Evolutionary conservation across 2,888 invertebrate species (phyloP), one percentile per base, ranked within the genome.

Genomic region (Eulithis prunata): DNA sequence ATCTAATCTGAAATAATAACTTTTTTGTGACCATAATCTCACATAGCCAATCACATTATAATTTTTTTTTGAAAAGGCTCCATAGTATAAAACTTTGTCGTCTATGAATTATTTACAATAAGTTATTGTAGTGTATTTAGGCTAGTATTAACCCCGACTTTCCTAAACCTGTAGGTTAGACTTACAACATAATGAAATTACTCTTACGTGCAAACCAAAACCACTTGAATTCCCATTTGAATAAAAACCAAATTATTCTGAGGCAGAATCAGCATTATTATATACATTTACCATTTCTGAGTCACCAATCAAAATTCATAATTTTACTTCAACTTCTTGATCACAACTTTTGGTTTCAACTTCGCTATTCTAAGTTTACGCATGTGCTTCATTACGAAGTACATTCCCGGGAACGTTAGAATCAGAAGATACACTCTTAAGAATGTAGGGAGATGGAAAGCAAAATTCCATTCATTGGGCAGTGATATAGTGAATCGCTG

Each of bases 381-480:
- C 98, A 98, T 98, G 77, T 98, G 96, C 1, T 94, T 95, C 96
- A 98, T 97, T 66, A 98, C 90, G 13, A 95, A 90, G 79, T 95
- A 97, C 80, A 96, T 94, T 2, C 95, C 96, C 0, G 98, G 97
- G 74, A 97, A 93, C 57, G 96, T 95, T 0, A 97, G 88, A 10
- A 97, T 75, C 43, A 98, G 87, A 12, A 98, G 86, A 86, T 98
- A 98, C 1, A 96, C 74, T 75, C 97, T 94, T 77, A 99, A 89
- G 67, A 97, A 94, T 0, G 95, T 94, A 0, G 98, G 97, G 91
- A 98, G 96, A 82, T 97, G 96, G 86, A 99, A 98, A 0, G 96
- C 95, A 74, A 97, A 95, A 89, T 99, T 99, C 94, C 95, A 96
- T 4, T 93, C 82, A 84, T 99, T 99, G 0, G 99, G 98, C 83